Evolutionary conservation across 1,140 invertebrate species (phyloP).

Genomic region (Zophobas atratus): DNA sequence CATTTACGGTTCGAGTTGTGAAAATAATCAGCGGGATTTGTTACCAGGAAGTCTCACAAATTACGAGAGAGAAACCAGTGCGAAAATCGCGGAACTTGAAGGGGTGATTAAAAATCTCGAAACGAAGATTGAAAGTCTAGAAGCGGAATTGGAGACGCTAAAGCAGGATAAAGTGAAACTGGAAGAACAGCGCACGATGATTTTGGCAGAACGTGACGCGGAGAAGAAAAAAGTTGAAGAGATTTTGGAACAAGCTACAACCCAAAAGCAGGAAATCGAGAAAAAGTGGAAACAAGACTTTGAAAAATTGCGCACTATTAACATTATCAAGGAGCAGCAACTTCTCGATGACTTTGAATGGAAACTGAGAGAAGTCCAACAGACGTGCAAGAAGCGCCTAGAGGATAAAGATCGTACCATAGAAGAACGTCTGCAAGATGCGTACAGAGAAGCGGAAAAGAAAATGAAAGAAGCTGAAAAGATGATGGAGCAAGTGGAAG

Average conservation of each 20-base stretch:
- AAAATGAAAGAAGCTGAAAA: conserved; percentile 68
- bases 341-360: conserved; percentile 80
- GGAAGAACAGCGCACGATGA: conserved; percentile 63
- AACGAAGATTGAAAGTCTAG: conserved; percentile 70
- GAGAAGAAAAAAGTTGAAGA: conserved; percentile 71
- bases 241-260: conserved; percentile 74
- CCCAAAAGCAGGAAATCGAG: conserved; percentile 73
- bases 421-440: conserved; percentile 70
- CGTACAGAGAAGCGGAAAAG: conserved; percentile 68
- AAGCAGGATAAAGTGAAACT: conserved; percentile 69
- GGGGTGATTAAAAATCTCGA: conserved; percentile 69
- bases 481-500: conserved; percentile 68
- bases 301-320: conserved; percentile 73
- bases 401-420: conserved; percentile 71
- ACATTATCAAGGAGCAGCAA: conserved; percentile 74
- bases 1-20: neutral
- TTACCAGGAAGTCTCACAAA: conserved; percentile 56
- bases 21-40: neutral
- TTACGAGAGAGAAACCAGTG: conserved; percentile 61
- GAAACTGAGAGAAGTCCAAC: conserved; percentile 78
- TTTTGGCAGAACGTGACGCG: conserved; percentile 68
- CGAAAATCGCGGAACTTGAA: conserved; percentile 69
- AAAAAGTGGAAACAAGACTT: conserved; percentile 76
- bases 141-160: conserved; percentile 69
- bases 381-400: conserved; percentile 74